phyloP scores from a whole-genome alignment of 2,113 vertebrate species.

The Polypterus senegalus region DNA sequence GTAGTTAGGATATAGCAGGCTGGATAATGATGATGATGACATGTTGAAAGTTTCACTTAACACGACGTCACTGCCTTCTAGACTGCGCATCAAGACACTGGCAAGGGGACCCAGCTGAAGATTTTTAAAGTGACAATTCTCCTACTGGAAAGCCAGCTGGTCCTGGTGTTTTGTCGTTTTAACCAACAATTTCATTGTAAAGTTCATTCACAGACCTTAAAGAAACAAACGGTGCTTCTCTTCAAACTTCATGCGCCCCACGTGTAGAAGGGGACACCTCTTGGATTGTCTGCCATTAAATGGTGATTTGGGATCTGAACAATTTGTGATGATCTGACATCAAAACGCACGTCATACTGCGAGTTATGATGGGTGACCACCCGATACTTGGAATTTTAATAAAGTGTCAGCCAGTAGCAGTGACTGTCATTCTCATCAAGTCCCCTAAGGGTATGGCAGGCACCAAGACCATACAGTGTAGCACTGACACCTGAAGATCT shows the following conservation, averaged over 20 bases:
- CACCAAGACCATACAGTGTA: not conserved
- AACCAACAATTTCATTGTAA: conserved; percentile 5
- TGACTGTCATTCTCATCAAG: not conserved
- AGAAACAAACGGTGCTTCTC: conserved; percentile 6
- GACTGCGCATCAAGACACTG: not conserved
- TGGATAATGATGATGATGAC: not conserved
- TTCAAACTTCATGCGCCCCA: conserved; percentile 9
- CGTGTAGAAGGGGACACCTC: conserved; percentile 5
- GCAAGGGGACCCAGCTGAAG: conserved; percentile 15
- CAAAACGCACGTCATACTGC: conserved; percentile 3
- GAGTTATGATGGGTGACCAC: conserved; percentile 6
- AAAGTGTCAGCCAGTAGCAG: conserved; percentile 8
- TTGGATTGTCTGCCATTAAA: conserved; percentile 3
- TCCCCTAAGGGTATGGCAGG: conserved; percentile 14
- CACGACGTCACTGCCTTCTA: conserved; percentile 12
- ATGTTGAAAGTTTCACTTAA: not conserved
- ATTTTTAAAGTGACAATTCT: conserved; percentile 19
- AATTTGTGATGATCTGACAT: conserved; percentile 14
- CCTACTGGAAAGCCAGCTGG: conserved; percentile 12
- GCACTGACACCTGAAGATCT: conserved; percentile 1
- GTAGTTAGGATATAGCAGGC: too few relatives aligned
- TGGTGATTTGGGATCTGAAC: conserved; percentile 16
- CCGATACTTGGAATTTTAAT: conserved; percentile 7
- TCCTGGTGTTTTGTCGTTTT: not conserved
- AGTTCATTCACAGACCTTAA: conserved; percentile 10